These are phyloP conservation scores for Hemitrygon akajei DNA, from an alignment of 2,797 vertebrate species.

Conservation along the genomic window DNA sequence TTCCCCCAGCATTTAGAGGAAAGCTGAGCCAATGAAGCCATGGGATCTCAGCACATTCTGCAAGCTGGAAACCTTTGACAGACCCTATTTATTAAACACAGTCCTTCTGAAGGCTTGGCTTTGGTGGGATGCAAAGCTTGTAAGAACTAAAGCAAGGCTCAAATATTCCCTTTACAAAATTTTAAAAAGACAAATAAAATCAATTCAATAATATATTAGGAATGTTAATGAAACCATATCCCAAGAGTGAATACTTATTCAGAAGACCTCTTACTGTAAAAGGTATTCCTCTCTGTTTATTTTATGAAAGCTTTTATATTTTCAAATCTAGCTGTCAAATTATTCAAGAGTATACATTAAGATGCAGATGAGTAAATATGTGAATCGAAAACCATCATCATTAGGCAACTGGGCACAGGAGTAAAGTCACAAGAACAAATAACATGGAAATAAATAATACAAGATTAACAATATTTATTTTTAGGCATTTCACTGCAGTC, in stretches of 20 bases:
- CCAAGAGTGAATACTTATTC: not conserved
- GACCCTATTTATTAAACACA: not conserved
- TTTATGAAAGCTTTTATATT: too few species aligned
- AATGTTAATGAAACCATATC: not conserved
- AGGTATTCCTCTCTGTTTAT: too few species aligned
- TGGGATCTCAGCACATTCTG: not conserved
- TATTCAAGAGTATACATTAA: not conserved
- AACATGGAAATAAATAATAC: not conserved
- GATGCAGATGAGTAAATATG: not conserved
- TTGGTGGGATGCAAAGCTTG: not conserved
- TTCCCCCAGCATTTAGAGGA: not conserved
- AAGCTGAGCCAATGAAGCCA: not conserved
- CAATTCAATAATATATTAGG: not conserved
- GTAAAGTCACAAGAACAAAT: not conserved
- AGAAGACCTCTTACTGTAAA: too few species aligned
- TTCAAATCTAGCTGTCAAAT: too few species aligned
- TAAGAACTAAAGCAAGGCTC: not conserved
- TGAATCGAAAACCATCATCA: not conserved
- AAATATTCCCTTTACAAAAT: not conserved
- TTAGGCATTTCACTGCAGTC: not conserved
- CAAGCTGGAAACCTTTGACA: not conserved
- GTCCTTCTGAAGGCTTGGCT: not conserved
- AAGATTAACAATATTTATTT: not conserved
- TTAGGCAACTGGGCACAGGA: not conserved
- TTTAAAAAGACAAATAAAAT: not conserved